Evolutionary conservation across 2,888 invertebrate species (phyloP), one percentile per base, ranked within the genome.

Genomic region (Athrips mouffetella): DNA sequence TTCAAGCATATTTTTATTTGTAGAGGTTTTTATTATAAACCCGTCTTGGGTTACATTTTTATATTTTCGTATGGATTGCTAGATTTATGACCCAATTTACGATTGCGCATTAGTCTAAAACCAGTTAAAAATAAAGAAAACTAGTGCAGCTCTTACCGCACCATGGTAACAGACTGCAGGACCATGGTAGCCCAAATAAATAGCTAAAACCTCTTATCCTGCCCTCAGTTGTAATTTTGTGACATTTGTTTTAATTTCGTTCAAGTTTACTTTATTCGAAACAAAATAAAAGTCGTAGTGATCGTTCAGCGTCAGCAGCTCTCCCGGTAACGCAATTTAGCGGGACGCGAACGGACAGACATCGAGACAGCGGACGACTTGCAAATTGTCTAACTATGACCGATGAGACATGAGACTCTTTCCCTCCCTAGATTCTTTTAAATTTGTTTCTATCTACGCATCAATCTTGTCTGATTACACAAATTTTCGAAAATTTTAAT

Each of bases 371-470:
- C 63, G 58, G 57, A 21, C 55, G 57, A 59, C 65, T 64, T 65
- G 62, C 57, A 72, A 70, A 67, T 69, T 70, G 61, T 61, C 54
- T 45, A 53, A 45, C 58, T 41, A 47, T 69, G 71, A 73, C 63
- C 58, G 70, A 70, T 71, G 53, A 35, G 58, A n/a, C n/a, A n/a
- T n/a, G n/a, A n/a, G n/a, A n/a, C n/a, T n/a, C n/a, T n/a, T n/a
- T 55, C 52, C 57, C 52, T 45, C 56, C 53, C 46, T 52, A 47
- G 50, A 51, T 51, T 62, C 55, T 60, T 57, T 52, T 57, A 60
- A 62, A 64, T 59, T 57, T 57, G 63, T 59, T 57, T 57, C 53
- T 46, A 51, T 48, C 29, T 46, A 48, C 48, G 47, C 64, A 70
- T 71, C 66, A 62, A 70, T 72, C 67, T 63, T 70, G 51, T 45